A percentile compares a stretch with the other conserved stretches of the same genome.
Conservation (phyloP, 2,113 vertebrate species). For the Oncorhynchus tshawytscha region DNA sequence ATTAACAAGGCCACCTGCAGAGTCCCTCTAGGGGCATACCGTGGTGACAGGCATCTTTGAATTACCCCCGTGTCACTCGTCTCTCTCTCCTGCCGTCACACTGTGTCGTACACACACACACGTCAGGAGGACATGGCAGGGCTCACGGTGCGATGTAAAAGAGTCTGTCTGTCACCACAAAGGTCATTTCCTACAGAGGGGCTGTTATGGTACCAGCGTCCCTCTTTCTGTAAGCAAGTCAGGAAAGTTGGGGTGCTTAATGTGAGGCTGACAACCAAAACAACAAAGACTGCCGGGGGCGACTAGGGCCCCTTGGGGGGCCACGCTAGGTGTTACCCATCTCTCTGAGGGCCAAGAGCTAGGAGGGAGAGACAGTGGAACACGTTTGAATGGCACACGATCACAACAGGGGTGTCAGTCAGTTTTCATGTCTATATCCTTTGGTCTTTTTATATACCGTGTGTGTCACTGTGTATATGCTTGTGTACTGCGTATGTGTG, state of each 20-base stretch:
- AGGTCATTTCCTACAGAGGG: constrained; percentile 58
- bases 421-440: too few species aligned
- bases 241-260: constrained; percentile 30
- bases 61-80: not conserved
- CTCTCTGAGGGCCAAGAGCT: too few species aligned
- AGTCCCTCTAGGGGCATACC: too few species aligned
- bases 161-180: constrained; percentile 52
- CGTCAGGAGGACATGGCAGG: not conserved
- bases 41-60: too few species aligned
- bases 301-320: constrained; percentile 6
- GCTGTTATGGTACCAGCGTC: constrained; percentile 19
- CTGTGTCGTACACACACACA: not conserved
- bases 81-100: not conserved
- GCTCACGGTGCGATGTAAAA: not conserved
- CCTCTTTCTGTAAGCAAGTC: constrained; percentile 34
- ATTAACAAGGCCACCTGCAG: constrained; percentile 16
- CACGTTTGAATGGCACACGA: constrained; percentile 20
- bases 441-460: not conserved
- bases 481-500: too few species aligned
- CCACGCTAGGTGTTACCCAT: not conserved
- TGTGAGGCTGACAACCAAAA: constrained; percentile 49
- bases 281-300: constrained; percentile 43
- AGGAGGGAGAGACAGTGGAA: not conserved
- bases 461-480: not conserved
- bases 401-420: constrained; percentile 9